Evolutionary conservation across 2,797 vertebrate genomes (phyloP).

Genomic region (Sebastes hubbsi): DNA sequence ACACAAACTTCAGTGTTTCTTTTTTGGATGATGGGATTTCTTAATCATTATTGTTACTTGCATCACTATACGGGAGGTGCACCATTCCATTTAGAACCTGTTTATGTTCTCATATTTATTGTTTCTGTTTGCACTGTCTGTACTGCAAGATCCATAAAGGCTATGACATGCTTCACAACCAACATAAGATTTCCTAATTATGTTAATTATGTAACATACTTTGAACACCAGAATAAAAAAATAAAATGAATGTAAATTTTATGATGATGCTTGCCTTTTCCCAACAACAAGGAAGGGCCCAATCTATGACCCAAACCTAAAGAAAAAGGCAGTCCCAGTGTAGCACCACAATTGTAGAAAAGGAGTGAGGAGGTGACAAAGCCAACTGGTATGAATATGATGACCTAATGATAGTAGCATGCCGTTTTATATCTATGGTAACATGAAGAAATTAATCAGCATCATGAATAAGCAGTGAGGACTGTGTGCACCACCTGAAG

Average conservation of each 20-base stretch:
- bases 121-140: not conserved
- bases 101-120: not conserved
- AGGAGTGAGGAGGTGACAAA: too few relatives aligned
- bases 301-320: too few relatives aligned
- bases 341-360: too few relatives aligned
- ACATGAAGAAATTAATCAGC: too few relatives aligned
- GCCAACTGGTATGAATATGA: too few relatives aligned
- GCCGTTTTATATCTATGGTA: too few relatives aligned
- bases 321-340: too few relatives aligned
- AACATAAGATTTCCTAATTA: too few relatives aligned
- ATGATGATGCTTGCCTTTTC: not conserved
- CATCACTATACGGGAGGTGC: not conserved
- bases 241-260: too few relatives aligned
- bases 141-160: not conserved
- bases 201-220: not conserved
- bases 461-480: too few relatives aligned
- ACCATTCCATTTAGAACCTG: not conserved
- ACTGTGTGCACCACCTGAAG: too few relatives aligned
- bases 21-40: not conserved
- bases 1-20: not conserved
- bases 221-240: not conserved
- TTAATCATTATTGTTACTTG: not conserved
- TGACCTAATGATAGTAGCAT: too few relatives aligned
- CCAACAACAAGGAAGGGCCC: not conserved
- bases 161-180: not conserved